Evolutionary conservation across 2,888 invertebrate species (phyloP).

Genomic region (Apodemia duryi): DNA sequence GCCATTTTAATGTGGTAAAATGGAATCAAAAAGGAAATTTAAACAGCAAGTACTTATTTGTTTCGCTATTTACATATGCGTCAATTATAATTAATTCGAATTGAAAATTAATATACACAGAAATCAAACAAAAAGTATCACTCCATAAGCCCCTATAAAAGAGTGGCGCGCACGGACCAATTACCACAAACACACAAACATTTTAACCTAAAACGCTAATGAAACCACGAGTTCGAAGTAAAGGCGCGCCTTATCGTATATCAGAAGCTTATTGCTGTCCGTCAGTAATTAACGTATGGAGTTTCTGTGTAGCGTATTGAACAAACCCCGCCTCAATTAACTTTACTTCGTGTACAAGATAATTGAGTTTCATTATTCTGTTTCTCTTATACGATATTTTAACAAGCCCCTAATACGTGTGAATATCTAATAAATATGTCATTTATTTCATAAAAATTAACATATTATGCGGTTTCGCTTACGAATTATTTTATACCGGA

Average conservation of each 20-base stretch:
- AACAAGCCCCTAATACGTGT: slow-evolving; percentile 16
- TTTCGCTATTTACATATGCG: neutral
- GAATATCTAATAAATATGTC: slow-evolving; percentile 14
- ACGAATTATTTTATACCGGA: neutral
- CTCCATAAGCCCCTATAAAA: slow-evolving; percentile 48
- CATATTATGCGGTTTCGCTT: neutral
- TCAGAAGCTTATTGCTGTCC: slow-evolving; percentile 60
- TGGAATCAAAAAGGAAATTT: neutral
- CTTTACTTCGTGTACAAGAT: slow-evolving; percentile 21
- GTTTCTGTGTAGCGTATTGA: slow-evolving; percentile 36
- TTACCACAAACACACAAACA: slow-evolving; percentile 71
- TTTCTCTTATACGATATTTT: slow-evolving; percentile 19
- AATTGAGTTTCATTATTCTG: slow-evolving; percentile 19
- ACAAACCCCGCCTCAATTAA: slow-evolving; percentile 27
- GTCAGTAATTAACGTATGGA: slow-evolving; percentile 55
- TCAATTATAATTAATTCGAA: neutral
- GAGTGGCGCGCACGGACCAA: slow-evolving; percentile 61
- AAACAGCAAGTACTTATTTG: neutral
- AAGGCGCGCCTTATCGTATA: slow-evolving; percentile 71
- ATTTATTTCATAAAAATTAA: neutral
- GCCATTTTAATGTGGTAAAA: no score
- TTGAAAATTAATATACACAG: slow-evolving; percentile 49
- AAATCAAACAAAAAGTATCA: slow-evolving; percentile 56
- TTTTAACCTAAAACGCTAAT: slow-evolving; percentile 73
- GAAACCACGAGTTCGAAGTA: slow-evolving; percentile 57